Evolutionary conservation across 1,140 invertebrate species (phyloP), one percentile per base, ranked within the genome.

Genomic region (Dufourea novaeangliae): DNA sequence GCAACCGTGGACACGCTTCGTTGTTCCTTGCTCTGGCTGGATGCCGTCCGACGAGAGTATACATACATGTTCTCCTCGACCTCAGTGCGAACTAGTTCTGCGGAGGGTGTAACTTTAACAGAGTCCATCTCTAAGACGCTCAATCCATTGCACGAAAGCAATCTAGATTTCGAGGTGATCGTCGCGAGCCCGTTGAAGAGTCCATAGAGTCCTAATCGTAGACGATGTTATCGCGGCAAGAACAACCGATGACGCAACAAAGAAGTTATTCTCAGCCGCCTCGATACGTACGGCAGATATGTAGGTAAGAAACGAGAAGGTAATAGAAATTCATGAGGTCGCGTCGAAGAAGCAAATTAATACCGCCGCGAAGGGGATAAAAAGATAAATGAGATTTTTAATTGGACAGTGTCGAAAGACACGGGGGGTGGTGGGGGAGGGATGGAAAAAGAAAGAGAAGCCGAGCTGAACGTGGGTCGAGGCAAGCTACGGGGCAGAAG

Each of bases 331-430:
- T 83, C 66, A 82, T 22, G 67, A 74, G 56, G 10, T 52, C 52
- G 27, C 52, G 20, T 76, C 50, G 44, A 64, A 54, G 27, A 61
- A 61, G 50, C 57, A 69, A 80, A 80, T 84, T 80, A 80, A 84
- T 84, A 68, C 67, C 20, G 20, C 67, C 20, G 20, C 59, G 4
- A 39, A 29, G 50, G 57, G 41, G 32, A 78, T 73, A 69, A 81
- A 81, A 78, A 73, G 74, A 81, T 69, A 83, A 81, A 83, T 39
- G 73, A 78, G 73, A 78, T 72, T 81, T 83, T 78, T 81, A 83
- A 83, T 83, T 83, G 81, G 68, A 46, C 46, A 39, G 79, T 72
- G 81, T 82, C 76, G 81, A 83, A 78, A 82, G 79, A 68, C 64
- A 17, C 37, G 12, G 46, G 3, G 14, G 11, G 37, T n/a, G 8